Conservation (phyloP, 2,113 vertebrate genomes). For the Azemiops feae region DNA sequence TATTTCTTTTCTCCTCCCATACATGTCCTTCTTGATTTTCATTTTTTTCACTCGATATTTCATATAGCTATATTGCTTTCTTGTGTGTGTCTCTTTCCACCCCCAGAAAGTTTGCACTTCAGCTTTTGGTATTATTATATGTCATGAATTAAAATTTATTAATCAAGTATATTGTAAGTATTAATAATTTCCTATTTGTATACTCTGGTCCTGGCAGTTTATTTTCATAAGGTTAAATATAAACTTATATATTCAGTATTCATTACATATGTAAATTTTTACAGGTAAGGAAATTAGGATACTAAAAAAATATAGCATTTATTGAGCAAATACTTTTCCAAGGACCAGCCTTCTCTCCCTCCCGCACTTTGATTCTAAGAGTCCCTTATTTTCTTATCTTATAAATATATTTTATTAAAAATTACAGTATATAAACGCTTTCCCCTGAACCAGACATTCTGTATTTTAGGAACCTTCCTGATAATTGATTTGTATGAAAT, state of each 20-base stretch:
- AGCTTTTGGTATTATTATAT: not conserved
- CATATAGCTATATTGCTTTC: not conserved
- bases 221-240: not conserved
- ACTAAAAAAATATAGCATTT: not conserved
- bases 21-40: too few species aligned
- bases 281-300: not conserved
- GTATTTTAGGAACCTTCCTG: not conserved
- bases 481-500: not conserved
- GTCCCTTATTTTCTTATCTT: not conserved
- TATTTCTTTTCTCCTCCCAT: too few species aligned
- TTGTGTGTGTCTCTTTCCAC: not conserved
- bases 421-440: not conserved
- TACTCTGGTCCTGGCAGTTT: not conserved
- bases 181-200: not conserved
- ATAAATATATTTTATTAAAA: not conserved
- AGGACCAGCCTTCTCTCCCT: not conserved
- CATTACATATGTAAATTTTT: not conserved
- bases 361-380: not conserved
- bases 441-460: not conserved
- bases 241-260: not conserved
- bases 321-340: not conserved
- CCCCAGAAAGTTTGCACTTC: not conserved
- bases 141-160: not conserved
- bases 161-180: not conserved
- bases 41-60: too few species aligned